Percentiles rank a stretch among this genome's conserved stretches.
Conservation (phyloP, 2,888 invertebrate species). For the Muschampia plurimacula region DNA sequence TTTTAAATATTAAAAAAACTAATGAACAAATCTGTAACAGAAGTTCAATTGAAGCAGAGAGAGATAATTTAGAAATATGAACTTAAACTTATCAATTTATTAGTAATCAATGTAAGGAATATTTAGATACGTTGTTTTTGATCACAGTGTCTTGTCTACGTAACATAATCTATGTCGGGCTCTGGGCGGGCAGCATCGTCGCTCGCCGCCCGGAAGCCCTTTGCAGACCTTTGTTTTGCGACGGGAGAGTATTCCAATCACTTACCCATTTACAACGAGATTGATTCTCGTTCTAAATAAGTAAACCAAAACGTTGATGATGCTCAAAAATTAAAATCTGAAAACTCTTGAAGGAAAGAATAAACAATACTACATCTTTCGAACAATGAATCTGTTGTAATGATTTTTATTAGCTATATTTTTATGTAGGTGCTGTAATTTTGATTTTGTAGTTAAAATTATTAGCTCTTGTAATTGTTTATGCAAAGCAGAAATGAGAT, state of each 20-base stretch:
- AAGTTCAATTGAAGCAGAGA: not conserved
- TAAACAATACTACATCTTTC: no score
- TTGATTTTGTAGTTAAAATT: no score
- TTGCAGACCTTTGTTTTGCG: slow-evolving; percentile 76
- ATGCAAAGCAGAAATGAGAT: no score
- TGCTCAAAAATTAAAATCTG: not conserved
- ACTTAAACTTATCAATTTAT: no score
- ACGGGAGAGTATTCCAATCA: slow-evolving; percentile 53
- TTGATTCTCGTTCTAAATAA: slow-evolving; percentile 2
- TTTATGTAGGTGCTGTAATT: no score
- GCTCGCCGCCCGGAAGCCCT: slow-evolving; percentile 67
- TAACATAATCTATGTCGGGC: slow-evolving; percentile 55
- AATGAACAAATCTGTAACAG: not conserved
- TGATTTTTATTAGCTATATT: no score
- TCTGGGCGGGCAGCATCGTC: slow-evolving; percentile 56
- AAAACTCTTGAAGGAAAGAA: not conserved
- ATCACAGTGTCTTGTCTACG: slow-evolving; percentile 44
- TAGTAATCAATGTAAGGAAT: no score
- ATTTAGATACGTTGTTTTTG: not conserved
- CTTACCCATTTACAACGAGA: slow-evolving; percentile 43
- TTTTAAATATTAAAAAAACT: no score
- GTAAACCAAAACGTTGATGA: not conserved
- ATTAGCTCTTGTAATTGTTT: no score
- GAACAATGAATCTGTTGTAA: no score
- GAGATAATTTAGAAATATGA: not conserved